Percentiles rank a stretch among this genome's conserved stretches.
Evolutionary conservation across 1,140 invertebrate species (phyloP).

Genomic region (Geopemphigus sp.): DNA sequence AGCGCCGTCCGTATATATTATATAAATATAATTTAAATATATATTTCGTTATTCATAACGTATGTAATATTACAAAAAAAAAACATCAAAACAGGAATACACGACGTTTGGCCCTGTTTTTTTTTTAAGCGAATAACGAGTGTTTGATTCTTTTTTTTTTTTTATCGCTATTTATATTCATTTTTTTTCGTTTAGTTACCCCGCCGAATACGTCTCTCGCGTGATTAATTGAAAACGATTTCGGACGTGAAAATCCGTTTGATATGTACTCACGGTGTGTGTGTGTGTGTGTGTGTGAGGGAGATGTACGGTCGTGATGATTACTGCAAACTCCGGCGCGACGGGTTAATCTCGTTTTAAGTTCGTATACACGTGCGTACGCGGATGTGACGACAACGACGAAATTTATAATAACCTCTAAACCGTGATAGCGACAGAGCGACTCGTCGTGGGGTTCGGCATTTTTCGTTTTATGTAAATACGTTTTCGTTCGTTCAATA

Average conservation of each 20-base stretch:
- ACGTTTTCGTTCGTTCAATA: too few species aligned
- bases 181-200: not conserved
- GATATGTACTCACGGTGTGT: too few species aligned
- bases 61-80: not conserved
- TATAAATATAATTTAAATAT: too few species aligned
- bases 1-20: too few species aligned
- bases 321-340: not conserved
- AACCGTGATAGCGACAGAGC: not conserved
- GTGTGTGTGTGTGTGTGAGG: not conserved
- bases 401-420: not conserved
- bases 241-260: not conserved
- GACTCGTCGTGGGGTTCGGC: too few species aligned
- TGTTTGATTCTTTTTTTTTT: not conserved
- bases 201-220: not conserved
- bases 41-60: not conserved
- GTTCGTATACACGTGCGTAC: not conserved
- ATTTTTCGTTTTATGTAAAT: too few species aligned
- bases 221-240: slow-evolving; percentile 15
- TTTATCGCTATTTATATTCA: not conserved
- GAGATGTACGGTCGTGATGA: not conserved
- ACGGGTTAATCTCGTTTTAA: slow-evolving; percentile 15
- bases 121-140: not conserved
- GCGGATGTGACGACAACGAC: not conserved
- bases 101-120: slow-evolving; percentile 41
- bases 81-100: slow-evolving; percentile 44